A percentile compares a stretch with the other conserved stretches of the same genome.
These are phyloP conservation scores for Ooceraea biroi DNA, from an alignment of 1,140 invertebrate species.

Conservation along the genomic window DNA sequence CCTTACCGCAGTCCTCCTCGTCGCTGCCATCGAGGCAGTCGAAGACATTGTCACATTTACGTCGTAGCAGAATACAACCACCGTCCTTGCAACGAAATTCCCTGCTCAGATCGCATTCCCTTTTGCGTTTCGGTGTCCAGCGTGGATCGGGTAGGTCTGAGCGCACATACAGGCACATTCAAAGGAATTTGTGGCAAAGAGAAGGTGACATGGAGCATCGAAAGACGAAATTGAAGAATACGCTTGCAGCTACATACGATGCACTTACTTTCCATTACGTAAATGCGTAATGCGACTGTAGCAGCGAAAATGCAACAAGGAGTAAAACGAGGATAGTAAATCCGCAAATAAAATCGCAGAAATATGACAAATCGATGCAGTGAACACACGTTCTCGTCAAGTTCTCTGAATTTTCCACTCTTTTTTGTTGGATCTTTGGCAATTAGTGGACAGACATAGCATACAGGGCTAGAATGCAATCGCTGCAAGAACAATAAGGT, in stretches of 20 bases:
- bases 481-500: not conserved
- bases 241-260: not conserved
- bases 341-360: conserved; percentile 17
- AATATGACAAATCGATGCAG: not conserved
- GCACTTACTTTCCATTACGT: not conserved
- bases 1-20: conserved; percentile 85
- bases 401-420: not conserved
- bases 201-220: not conserved
- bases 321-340: not conserved
- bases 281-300: conserved; percentile 33
- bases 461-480: not conserved
- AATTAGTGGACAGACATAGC: not conserved
- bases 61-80: conserved; percentile 82
- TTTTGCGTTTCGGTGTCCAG: conserved; percentile 68
- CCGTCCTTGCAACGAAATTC: conserved; percentile 88
- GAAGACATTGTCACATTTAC: conserved; percentile 86
- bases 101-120: conserved; percentile 77
- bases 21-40: conserved; percentile 88
- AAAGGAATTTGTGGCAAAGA: conserved; percentile 20
- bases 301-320: conserved; percentile 20
- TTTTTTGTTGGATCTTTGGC: not conserved
- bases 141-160: conserved; percentile 78
- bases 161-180: conserved; percentile 60
- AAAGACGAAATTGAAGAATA: conserved; percentile 17
- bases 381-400: not conserved